These are phyloP conservation scores for Rhinogobius similis DNA, from an alignment of 2,113 vertebrate genomes.

Conservation along the genomic window DNA sequence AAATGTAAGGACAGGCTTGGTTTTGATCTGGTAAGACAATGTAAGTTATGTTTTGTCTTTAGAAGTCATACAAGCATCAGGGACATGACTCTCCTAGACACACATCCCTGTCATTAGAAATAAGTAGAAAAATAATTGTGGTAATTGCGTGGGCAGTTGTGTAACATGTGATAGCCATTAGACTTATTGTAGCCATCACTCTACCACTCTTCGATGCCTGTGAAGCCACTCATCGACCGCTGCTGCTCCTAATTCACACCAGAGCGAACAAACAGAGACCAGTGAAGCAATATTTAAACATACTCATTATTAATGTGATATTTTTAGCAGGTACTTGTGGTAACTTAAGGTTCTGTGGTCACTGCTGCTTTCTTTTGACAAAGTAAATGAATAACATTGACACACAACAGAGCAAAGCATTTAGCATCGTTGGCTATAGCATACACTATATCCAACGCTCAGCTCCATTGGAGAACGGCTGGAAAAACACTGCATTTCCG, in stretches of 20 bases:
- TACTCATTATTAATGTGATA: constrained; percentile 76
- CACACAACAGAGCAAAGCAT: constrained; percentile 47
- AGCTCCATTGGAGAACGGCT: background rate
- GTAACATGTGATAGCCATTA: constrained; percentile 89
- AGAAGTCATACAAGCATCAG: constrained; percentile 3
- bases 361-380: constrained; percentile 78
- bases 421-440: constrained; percentile 45
- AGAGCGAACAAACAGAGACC: constrained; percentile 75
- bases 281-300: constrained; percentile 80
- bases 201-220: constrained; percentile 67
- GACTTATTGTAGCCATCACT: constrained; percentile 80
- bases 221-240: constrained; percentile 80
- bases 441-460: constrained; percentile 14
- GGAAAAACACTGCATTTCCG: constrained; percentile 36
- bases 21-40: constrained; percentile 6
- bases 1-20: background rate
- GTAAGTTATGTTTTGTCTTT: constrained; percentile 16
- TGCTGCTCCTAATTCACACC: constrained; percentile 89
- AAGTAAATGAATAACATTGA: constrained; percentile 69
- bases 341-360: constrained; percentile 70
- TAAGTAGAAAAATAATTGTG: constrained; percentile 46
- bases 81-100: constrained; percentile 3
- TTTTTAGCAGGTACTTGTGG: constrained; percentile 85
- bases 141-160: constrained; percentile 77
- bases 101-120: constrained; percentile 53